A percentile compares a stretch with the other conserved stretches of the same genome.
Evolutionary conservation across 2,888 invertebrate genomes (phyloP).

Genomic region (Nemotelus pantherinus): DNA sequence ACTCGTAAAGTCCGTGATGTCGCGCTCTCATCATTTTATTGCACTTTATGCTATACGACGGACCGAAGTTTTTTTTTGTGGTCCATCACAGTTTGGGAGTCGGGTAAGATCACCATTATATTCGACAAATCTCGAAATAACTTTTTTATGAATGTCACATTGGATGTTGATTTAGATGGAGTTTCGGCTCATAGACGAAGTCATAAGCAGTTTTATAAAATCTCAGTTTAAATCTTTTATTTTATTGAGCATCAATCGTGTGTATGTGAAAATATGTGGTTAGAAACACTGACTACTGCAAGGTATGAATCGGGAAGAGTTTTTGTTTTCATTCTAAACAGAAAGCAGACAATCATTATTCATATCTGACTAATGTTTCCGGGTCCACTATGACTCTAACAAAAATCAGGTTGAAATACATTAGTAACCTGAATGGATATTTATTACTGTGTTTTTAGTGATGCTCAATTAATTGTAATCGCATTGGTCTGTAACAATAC

Average conservation of each 20-base stretch:
- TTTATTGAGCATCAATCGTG: slow-evolving; percentile 3
- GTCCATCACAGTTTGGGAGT: slow-evolving; percentile 28
- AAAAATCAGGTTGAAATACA: too few species aligned
- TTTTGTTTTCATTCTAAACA: too few species aligned
- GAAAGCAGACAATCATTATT: too few species aligned
- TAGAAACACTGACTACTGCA: neutral
- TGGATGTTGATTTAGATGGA: slow-evolving; percentile 20
- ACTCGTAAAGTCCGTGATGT: slow-evolving; percentile 27
- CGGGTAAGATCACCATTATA: slow-evolving; percentile 41
- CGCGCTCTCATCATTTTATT: slow-evolving; percentile 30
- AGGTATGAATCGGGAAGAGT: too few species aligned
- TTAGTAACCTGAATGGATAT: too few species aligned
- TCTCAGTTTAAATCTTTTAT: neutral
- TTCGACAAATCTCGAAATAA: slow-evolving; percentile 25
- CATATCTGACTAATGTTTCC: too few species aligned
- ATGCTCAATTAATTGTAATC: too few species aligned
- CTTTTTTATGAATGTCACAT: slow-evolving; percentile 36
- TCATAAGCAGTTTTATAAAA: slow-evolving; percentile 8
- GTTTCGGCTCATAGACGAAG: neutral
- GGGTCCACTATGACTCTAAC: too few species aligned
- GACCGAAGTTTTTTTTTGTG: slow-evolving; percentile 16
- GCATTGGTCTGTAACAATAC: too few species aligned
- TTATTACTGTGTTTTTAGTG: too few species aligned
- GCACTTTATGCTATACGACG: neutral
- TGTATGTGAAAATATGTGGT: slow-evolving; percentile 3